Evolutionary conservation across 2,888 invertebrate genomes (phyloP).

Genomic region (Heterodera filipjevi): DNA sequence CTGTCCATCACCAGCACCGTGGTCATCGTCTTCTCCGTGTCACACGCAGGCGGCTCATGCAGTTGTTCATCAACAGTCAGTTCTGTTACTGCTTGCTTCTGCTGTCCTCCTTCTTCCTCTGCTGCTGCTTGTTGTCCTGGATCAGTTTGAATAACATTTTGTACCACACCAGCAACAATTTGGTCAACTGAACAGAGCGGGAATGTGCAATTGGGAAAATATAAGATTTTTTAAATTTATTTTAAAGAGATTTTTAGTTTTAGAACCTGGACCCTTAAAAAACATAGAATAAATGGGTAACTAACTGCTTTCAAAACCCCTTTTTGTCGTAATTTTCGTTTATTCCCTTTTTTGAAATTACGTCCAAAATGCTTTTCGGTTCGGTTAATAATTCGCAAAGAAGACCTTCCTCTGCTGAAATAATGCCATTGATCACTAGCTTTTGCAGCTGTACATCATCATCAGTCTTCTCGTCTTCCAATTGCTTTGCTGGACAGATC

Average conservation of each 20-base stretch:
- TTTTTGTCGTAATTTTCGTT: too few species aligned
- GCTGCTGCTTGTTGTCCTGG: neutral
- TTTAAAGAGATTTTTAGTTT: too few species aligned
- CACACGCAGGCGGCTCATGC: neutral
- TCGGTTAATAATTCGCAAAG: too few species aligned
- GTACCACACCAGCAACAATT: neutral
- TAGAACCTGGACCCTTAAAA: too few species aligned
- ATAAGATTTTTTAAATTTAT: too few species aligned
- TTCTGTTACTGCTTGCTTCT: neutral
- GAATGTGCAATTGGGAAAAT: too few species aligned
- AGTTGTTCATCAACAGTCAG: neutral
- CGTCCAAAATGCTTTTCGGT: too few species aligned
- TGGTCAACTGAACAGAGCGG: neutral
- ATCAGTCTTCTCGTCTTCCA: neutral
- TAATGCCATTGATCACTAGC: neutral
- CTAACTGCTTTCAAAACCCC: too few species aligned
- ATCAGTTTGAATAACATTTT: neutral
- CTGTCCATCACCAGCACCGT: neutral
- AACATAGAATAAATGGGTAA: too few species aligned
- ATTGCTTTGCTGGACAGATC: too few species aligned
- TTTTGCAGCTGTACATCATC: conserved; percentile 4
- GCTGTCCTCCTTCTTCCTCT: neutral
- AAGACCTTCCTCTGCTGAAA: neutral
- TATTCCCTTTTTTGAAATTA: too few species aligned
- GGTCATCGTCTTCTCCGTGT: neutral